Evolutionary conservation across 1,140 invertebrate species (phyloP).

Genomic region (Drosophila bipectinata): DNA sequence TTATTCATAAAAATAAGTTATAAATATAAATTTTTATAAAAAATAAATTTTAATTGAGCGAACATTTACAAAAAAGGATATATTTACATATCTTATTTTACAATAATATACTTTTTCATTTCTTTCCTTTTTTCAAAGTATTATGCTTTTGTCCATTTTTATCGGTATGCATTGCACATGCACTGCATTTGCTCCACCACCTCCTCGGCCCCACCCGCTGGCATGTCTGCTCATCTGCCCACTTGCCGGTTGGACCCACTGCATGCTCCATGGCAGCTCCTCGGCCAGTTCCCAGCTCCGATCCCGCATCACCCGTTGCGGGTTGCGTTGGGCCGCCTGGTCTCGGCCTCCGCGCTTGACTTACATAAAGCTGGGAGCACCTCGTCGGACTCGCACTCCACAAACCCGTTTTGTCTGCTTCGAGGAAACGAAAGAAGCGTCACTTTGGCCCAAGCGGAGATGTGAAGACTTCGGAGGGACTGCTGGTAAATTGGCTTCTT

Average conservation of each 20-base stretch:
- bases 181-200: slow-evolving; percentile 54
- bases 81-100: not conserved
- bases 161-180: slow-evolving; percentile 58
- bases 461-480: not conserved
- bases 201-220: slow-evolving; percentile 6
- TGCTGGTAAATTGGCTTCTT: not conserved
- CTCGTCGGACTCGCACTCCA: slow-evolving; percentile 50
- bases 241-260: slow-evolving; percentile 52
- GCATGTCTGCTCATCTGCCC: slow-evolving; percentile 59
- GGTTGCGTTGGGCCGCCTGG: slow-evolving; percentile 21
- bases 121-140: slow-evolving; percentile 6
- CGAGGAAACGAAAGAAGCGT: slow-evolving; percentile 73
- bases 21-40: not conserved
- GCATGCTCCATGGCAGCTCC: slow-evolving; percentile 11
- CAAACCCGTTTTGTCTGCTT: slow-evolving; percentile 69
- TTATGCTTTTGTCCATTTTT: slow-evolving; percentile 48
- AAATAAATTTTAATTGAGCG: not conserved
- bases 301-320: not conserved
- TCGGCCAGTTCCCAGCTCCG: slow-evolving; percentile 3
- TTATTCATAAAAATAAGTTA: not conserved
- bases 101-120: not conserved
- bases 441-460: slow-evolving; percentile 35
- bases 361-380: slow-evolving; percentile 77
- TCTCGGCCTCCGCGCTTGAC: slow-evolving; percentile 65
- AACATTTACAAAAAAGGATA: not conserved